These are phyloP conservation scores for Epicampocera succincta DNA, from an alignment of 2,888 invertebrate species.

Conservation along the genomic window DNA sequence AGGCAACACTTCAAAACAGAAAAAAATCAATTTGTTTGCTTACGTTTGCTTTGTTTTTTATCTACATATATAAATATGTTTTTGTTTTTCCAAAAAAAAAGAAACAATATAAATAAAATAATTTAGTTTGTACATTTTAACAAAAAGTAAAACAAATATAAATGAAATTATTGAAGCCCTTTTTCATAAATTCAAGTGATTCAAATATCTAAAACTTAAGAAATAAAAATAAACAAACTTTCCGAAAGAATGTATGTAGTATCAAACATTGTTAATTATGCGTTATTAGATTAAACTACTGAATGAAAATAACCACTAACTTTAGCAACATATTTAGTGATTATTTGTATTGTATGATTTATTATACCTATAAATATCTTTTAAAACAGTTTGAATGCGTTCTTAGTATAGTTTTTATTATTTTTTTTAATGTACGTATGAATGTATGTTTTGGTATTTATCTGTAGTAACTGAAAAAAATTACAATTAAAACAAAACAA, in stretches of 20 bases:
- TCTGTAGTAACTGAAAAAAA: slow-evolving; percentile 58
- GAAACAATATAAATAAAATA: neutral
- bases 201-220: slow-evolving; percentile 57
- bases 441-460: slow-evolving; percentile 66
- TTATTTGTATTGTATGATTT: slow-evolving; percentile 65
- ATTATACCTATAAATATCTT: slow-evolving; percentile 49
- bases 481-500: slow-evolving; percentile 41
- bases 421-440: slow-evolving; percentile 64
- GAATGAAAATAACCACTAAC: slow-evolving; percentile 46
- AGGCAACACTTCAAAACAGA: slow-evolving; percentile 53
- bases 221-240: slow-evolving; percentile 52
- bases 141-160: slow-evolving; percentile 70
- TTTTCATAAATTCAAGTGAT: slow-evolving; percentile 66
- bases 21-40: slow-evolving; percentile 43
- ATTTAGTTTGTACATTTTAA: slow-evolving; percentile 79
- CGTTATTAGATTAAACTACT: slow-evolving; percentile 63
- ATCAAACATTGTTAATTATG: slow-evolving; percentile 67
- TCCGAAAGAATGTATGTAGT: slow-evolving; percentile 65
- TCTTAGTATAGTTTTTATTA: slow-evolving; percentile 64
- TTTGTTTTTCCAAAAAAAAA: slow-evolving; percentile 69
- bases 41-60: slow-evolving; percentile 68
- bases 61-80: slow-evolving; percentile 16
- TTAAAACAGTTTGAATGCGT: slow-evolving; percentile 67
- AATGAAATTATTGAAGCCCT: slow-evolving; percentile 68
- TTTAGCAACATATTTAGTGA: slow-evolving; percentile 53